Percentiles rank a stretch among this genome's conserved stretches.
Conservation (phyloP, 2,888 invertebrate genomes). For the Cremastinae sp. region DNA sequence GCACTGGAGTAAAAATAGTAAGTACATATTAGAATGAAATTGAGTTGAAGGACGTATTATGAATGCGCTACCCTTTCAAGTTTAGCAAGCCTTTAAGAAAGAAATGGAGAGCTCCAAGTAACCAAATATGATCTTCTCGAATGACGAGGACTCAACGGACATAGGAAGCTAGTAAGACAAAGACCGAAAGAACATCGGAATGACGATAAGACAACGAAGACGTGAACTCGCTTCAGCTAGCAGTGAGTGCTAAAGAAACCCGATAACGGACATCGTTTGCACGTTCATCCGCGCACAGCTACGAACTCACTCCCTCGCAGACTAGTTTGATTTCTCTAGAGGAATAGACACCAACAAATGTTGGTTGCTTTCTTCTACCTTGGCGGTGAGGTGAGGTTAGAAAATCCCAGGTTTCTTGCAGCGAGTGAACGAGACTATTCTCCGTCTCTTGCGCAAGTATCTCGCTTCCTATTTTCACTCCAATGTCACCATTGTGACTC, state of each 20-base stretch:
- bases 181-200: not conserved
- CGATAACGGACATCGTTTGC: conserved; percentile 64
- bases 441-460: conserved; percentile 39
- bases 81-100: conserved; percentile 15
- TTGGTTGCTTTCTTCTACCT: conserved; percentile 49
- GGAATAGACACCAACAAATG: conserved; percentile 66
- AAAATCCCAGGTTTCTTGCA: conserved; percentile 42
- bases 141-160: conserved; percentile 51
- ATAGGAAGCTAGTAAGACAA: conserved; percentile 17
- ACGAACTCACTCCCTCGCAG: conserved; percentile 60
- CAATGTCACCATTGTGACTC: conserved; percentile 40
- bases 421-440: conserved; percentile 45
- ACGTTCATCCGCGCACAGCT: conserved; percentile 56
- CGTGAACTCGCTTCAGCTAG: conserved; percentile 33
- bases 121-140: conserved; percentile 48
- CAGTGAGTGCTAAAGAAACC: conserved; percentile 64
- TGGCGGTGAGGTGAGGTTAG: conserved; percentile 22
- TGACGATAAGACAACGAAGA: conserved; percentile 14
- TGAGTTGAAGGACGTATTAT: conserved; percentile 18
- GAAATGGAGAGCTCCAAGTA: conserved; percentile 53
- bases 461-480: conserved; percentile 56
- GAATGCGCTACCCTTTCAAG: no score
- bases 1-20: no score
- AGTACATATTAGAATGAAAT: no score
- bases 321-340: conserved; percentile 72